Conservation (phyloP, 2,797 vertebrate genomes). For the Cossypha niveicapilla region DNA sequence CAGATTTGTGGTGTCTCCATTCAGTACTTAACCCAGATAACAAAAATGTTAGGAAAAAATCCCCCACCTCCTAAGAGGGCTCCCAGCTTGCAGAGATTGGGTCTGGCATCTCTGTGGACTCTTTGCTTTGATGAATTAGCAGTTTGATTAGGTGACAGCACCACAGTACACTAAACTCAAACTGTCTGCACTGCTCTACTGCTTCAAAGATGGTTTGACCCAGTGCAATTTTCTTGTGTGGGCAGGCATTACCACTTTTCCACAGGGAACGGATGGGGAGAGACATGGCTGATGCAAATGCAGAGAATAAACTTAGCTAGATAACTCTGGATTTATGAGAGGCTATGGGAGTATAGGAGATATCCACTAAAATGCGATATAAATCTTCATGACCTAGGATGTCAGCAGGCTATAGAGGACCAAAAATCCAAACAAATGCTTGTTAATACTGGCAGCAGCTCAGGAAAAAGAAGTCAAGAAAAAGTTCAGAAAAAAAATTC, state of each 20-base stretch:
- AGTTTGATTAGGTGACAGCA: background rate
- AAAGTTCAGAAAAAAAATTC: background rate
- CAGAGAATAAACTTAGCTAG: background rate
- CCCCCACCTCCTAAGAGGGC: fast-evolving
- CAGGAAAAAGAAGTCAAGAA: background rate
- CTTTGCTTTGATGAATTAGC: background rate
- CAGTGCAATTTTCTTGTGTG: background rate
- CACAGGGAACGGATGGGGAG: fast-evolving
- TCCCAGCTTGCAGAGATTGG: background rate
- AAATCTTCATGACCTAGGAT: background rate
- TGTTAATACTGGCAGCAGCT: conserved; percentile 1
- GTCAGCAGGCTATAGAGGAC: background rate
- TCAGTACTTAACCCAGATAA: background rate
- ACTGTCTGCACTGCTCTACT: background rate
- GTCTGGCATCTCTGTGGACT: background rate
- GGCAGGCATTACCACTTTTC: background rate
- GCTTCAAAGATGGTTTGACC: background rate
- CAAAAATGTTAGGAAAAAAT: background rate
- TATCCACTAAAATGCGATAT: background rate
- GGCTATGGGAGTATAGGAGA: background rate
- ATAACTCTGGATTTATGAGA: background rate
- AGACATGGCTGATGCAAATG: background rate
- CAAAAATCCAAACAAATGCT: background rate
- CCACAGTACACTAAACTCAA: background rate
- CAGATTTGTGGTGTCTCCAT: background rate